Percentiles rank a stretch among this genome's conserved stretches.
Evolutionary conservation across 2,113 vertebrate species (phyloP).

Genomic region (Menidia beryllina): DNA sequence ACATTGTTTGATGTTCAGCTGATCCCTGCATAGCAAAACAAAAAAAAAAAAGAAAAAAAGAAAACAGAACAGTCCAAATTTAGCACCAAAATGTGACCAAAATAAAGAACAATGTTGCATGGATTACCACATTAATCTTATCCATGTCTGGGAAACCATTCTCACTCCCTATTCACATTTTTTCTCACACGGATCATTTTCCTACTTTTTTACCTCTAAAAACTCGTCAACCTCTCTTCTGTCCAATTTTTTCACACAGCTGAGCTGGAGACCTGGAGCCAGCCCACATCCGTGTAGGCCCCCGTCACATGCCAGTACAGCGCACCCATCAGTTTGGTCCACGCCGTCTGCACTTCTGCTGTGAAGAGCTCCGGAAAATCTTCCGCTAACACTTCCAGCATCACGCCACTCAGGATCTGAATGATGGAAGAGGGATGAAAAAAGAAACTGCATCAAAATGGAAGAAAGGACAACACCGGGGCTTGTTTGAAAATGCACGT

Average conservation of each 20-base stretch:
- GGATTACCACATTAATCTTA: constrained; percentile 50
- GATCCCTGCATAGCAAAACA: constrained; percentile 26
- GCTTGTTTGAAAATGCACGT: too few relatives aligned
- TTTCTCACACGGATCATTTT: constrained; percentile 13
- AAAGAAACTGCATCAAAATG: background rate
- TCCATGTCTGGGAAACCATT: constrained; percentile 51
- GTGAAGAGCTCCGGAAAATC: constrained; percentile 91
- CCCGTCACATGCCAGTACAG: constrained; percentile 93
- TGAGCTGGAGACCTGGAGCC: constrained; percentile 93
- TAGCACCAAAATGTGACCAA: constrained; percentile 57
- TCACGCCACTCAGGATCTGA: constrained; percentile 92
- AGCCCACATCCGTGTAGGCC: constrained; percentile 95
- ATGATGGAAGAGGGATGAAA: background rate
- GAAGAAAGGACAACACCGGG: too few relatives aligned
- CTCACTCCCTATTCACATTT: constrained; percentile 5
- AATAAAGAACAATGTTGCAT: constrained; percentile 27
- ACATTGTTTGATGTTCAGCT: constrained; percentile 38
- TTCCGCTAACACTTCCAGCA: constrained; percentile 92
- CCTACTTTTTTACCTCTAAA: constrained; percentile 21
- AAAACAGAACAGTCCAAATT: too few relatives aligned
- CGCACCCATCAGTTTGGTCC: constrained; percentile 91
- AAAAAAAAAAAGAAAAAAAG: too few relatives aligned
- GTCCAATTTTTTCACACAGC: constrained; percentile 85
- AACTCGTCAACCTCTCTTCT: constrained; percentile 25
- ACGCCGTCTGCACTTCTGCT: constrained; percentile 88